Conservation (phyloP, 2,113 vertebrate genomes). For the Danionella cerebrum region DNA sequence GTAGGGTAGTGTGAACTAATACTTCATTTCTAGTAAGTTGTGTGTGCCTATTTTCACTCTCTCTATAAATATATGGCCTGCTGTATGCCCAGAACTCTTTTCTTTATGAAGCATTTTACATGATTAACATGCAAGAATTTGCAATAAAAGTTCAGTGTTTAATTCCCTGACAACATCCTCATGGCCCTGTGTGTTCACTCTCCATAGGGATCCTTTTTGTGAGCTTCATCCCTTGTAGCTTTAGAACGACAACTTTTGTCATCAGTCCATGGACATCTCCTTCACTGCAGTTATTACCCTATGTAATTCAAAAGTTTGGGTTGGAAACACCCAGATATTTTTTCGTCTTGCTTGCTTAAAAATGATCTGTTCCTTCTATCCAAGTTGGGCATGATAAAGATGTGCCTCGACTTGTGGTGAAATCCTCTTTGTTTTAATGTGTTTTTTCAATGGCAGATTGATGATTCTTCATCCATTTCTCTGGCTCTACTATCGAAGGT, state of each 20-base stretch:
- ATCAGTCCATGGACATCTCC: no score
- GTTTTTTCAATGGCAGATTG: slow-evolving; percentile 88
- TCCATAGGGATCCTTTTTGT: neutral
- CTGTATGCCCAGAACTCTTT: neutral
- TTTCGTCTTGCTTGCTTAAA: no score
- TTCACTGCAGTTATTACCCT: no score
- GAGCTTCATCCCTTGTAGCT: neutral
- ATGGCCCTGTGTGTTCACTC: slow-evolving; percentile 47
- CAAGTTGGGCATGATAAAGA: neutral
- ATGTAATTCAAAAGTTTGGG: no score
- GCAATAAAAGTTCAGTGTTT: slow-evolving; percentile 46
- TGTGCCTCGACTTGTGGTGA: slow-evolving; percentile 58
- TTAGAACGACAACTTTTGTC: no score
- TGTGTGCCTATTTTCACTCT: neutral
- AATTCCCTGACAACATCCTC: slow-evolving; percentile 26
- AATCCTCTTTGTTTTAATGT: slow-evolving; percentile 73
- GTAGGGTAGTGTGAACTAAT: neutral
- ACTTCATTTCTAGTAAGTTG: neutral
- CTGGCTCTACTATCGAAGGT: slow-evolving; percentile 92
- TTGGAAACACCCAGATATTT: no score
- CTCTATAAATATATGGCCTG: slow-evolving; percentile 1
- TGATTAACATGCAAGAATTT: slow-evolving; percentile 37
- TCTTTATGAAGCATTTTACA: slow-evolving; percentile 19
- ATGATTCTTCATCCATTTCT: slow-evolving; percentile 83
- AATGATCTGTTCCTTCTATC: neutral